A percentile compares a stretch with the other conserved stretches of the same genome.
These are phyloP conservation scores for Drosophila nebulosa DNA, from an alignment of 1,140 invertebrate species.

Conservation along the genomic window DNA sequence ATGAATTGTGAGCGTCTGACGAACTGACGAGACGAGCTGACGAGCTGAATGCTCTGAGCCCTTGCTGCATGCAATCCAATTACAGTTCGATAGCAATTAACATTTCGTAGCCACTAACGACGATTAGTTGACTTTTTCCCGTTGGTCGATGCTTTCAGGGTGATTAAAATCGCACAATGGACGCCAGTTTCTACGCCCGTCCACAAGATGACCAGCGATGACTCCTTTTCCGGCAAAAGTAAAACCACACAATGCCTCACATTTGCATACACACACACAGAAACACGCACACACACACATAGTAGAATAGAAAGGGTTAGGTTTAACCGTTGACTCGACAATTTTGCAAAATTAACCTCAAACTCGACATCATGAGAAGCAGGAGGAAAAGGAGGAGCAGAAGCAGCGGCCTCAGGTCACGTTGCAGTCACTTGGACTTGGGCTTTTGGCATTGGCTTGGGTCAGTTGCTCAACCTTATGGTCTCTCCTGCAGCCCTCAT, in stretches of 20 bases:
- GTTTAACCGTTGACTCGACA: conserved; percentile 72
- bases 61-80: not conserved
- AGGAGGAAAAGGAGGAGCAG: not conserved
- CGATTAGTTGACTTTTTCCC: conserved; percentile 4
- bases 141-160: not conserved
- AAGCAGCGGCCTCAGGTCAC: conserved; percentile 63
- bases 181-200: not conserved
- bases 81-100: not conserved
- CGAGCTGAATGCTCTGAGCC: no score
- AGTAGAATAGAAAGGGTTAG: not conserved
- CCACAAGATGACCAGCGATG: conserved; percentile 10
- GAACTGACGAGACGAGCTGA: not conserved
- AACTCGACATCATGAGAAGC: conserved; percentile 38
- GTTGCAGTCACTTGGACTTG: conserved; percentile 70
- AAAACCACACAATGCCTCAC: conserved; percentile 47
- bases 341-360: conserved; percentile 78
- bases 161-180: conserved; percentile 22
- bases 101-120: conserved; percentile 1
- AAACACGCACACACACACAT: not conserved
- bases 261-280: conserved; percentile 42
- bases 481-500: not conserved
- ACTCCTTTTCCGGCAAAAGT: conserved; percentile 10
- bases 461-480: conserved; percentile 12
- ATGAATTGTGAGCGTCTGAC: not conserved
- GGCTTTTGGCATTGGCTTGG: not conserved